Evolutionary conservation across 2,113 vertebrate species (phyloP), one percentile per base, ranked within the genome.

Genomic region (Hymenochirus boettgeri): DNA sequence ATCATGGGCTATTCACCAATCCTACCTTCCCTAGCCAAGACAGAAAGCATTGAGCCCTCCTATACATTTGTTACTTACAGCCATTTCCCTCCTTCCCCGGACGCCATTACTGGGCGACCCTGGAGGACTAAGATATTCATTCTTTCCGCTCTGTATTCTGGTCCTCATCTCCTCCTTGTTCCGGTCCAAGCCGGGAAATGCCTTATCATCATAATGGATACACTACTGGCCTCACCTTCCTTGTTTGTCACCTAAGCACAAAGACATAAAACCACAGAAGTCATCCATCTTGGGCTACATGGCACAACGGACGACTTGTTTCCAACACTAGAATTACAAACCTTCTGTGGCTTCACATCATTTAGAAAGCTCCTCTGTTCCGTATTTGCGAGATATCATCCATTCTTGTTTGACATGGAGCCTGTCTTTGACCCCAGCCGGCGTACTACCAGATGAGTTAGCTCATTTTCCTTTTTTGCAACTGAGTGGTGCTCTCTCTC

Each of bases 391-490:
- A 78, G 98, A 98, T 62, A 98, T 95, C 62, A 98, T 95, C 31
- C 98, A 91, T 73, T 99, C 96, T 79, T 99, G 96, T 70, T 99
- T 99, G 94, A 97, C 96, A 99, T 99, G 70, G 95, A 98, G 26
- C 95, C 95, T 0, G 95, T 97, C 78, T 98, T 98, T 63, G 95
- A 97, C 65, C 96, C 96, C 39, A 99, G 78, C 31, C 95, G 95
- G 1, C 95, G 96, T 72, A 99, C 96, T 64, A 99, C 96, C 59
- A 99, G 81, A 72, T 99, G 96, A 3, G 96, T 99, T 63, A 99
- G 78, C 96, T 98, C 98, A 95, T 97, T 99, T 77, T 99, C 98
- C 79, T 99, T 99, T 85, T 99, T 99, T 3, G 96, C 95, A 83
- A 99, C 95, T n/a, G n/a, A n/a, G 83, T 99, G 96, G 1, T 95